A percentile compares a stretch with the other conserved stretches of the same genome.
These are phyloP conservation scores for Apantesis nais DNA, from an alignment of 2,888 invertebrate species.

Conservation along the genomic window DNA sequence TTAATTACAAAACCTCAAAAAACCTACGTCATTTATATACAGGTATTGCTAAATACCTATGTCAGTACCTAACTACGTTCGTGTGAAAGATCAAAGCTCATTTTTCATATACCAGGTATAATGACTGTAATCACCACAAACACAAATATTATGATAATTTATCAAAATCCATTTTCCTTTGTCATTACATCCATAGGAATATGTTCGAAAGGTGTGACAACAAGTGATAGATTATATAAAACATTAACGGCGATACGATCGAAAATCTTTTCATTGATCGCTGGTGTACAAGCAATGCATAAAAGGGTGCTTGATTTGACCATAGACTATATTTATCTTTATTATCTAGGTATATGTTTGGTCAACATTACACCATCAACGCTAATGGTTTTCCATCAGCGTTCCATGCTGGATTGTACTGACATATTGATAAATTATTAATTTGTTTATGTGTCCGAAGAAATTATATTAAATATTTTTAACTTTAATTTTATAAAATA, in stretches of 20 bases:
- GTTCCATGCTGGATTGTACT: not conserved
- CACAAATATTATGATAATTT: constrained; percentile 41
- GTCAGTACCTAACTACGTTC: not conserved
- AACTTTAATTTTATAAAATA: not conserved
- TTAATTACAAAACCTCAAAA: no score
- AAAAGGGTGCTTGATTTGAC: constrained; percentile 27
- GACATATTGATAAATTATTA: not conserved
- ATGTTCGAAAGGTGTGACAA: constrained; percentile 57
- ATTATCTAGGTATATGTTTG: constrained; percentile 17
- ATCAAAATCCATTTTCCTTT: constrained; percentile 35
- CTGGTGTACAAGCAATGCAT: constrained; percentile 34
- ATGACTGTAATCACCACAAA: constrained; percentile 28
- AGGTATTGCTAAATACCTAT: not conserved
- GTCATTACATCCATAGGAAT: constrained; percentile 43
- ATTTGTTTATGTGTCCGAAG: not conserved
- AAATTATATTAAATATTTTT: not conserved
- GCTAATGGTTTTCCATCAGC: constrained; percentile 7
- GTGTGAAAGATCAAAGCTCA: not conserved
- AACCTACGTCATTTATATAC: no score
- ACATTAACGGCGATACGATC: constrained; percentile 71
- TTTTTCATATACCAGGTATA: not conserved
- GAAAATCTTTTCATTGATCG: constrained; percentile 41
- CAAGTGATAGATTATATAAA: constrained; percentile 65
- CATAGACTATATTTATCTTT: not conserved
- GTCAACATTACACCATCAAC: constrained; percentile 11